Evolutionary conservation across 2,888 invertebrate genomes (phyloP), one percentile per base, ranked within the genome.

Genomic region (Drosophila flavopinicola): DNA sequence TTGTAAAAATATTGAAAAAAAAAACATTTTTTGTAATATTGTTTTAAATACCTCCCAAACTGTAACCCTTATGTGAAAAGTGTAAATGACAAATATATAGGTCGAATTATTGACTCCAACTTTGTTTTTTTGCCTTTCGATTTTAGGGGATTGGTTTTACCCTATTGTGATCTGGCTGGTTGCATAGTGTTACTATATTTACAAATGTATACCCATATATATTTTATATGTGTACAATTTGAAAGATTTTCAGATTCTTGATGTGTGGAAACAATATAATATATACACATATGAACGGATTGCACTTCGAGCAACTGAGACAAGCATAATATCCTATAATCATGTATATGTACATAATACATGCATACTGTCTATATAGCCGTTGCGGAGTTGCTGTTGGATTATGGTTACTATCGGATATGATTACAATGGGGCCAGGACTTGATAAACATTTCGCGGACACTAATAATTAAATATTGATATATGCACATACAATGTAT

Each of bases 171-270:
- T n/a, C n/a, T n/a, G n/a, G n/a, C n/a, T n/a, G n/a, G n/a, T n/a
- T n/a, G n/a, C n/a, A n/a, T n/a, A n/a, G n/a, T n/a, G n/a, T n/a
- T n/a, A n/a, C n/a, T 20, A 17, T 42, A 15, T 33, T 29, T 27
- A 47, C n/a, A n/a, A n/a, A n/a, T 52, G 10, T 29, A 52, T 51
- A 44, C 6, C 9, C 41, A 48, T 48, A 45, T 42, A 58, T 47
- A 44, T 33, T 45, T 66, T 24, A 37, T 39, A 44, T 39, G 25
- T 39, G 33, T 41, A 45, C 9, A 49, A 7, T 32, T 57, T 32
- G 20, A 41, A 41, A 23, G 35, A 35, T 66, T 42, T 58, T 33
- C 2, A 24, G 29, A 25, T 17, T 35, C 58, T 41, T 57, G 23
- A 60, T 44, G 23, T 49, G 39, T 11, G 29, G 41, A 25, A 20